phyloP scores from a whole-genome alignment of 2,888 invertebrate species.

The Chrysotoxum bicinctum region DNA sequence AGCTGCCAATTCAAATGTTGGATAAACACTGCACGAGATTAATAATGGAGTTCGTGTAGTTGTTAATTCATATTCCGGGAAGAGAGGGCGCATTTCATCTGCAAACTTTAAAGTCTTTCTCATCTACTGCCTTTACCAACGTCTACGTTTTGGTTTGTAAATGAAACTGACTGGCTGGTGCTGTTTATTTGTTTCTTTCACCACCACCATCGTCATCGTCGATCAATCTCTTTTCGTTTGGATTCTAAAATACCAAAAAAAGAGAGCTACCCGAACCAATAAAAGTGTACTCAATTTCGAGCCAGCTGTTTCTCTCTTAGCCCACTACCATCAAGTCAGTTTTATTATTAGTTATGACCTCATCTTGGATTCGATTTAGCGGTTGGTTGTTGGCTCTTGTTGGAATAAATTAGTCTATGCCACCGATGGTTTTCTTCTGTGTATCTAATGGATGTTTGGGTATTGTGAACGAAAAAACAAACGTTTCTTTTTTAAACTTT shows the following conservation, averaged over 20 bases:
- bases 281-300: conserved; percentile 37
- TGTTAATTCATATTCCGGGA: conserved; percentile 4
- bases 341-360: conserved; percentile 82
- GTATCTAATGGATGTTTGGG: conserved; percentile 37
- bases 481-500: conserved; percentile 49
- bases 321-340: conserved; percentile 77
- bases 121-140: not conserved
- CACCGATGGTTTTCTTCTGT: conserved; percentile 57
- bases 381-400: conserved; percentile 78
- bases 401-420: conserved; percentile 76
- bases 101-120: conserved; percentile 13
- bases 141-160: not conserved
- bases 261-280: conserved; percentile 47
- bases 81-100: not conserved
- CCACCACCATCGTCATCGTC: not conserved
- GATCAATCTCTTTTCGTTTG: conserved; percentile 53
- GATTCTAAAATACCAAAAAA: conserved; percentile 34
- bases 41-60: not conserved
- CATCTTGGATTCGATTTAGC: conserved; percentile 81
- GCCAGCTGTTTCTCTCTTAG: conserved; percentile 70
- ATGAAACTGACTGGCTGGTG: not conserved
- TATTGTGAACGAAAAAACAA: conserved; percentile 29
- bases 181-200: conserved; percentile 20
- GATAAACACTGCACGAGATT: conserved; percentile 14
- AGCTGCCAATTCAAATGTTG: conserved; percentile 3